Base-by-base conservation (phyloP, 2,888 invertebrate species). In the Leucoma salicis region DNA sequence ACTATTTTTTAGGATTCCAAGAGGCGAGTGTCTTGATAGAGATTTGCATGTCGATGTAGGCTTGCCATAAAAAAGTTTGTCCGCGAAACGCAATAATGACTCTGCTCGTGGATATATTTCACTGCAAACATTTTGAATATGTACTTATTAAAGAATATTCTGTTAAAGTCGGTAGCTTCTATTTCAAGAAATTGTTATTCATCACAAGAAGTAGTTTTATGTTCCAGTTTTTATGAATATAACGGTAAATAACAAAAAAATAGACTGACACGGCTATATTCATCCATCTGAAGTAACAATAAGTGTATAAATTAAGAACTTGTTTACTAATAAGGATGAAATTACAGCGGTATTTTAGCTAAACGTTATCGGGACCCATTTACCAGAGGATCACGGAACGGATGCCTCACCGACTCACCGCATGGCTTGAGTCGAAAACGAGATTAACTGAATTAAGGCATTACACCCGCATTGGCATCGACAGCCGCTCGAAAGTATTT, bases 401-500 rank as follows among this genome's bases (percentile, higher is more conserved):
- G 25, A 25, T 25, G n/a, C 25, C n/a, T 25, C 25, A 3, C 25
- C 25, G 59, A 67, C 50, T 46, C 42, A 74, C 74, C 73, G 61
- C 66, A 70, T 60, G 64, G 70, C 70, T 68, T 39, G 53, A 68
- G 61, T 64, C 66, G 70, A 74, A 74, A 74, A 73, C 69, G 67
- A 79, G 82, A 85, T 84, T 82, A 82, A 76, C 72, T 70, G 81
- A 80, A 82, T 83, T 81, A 82, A 81, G 79, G 78, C 75, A 81
- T 82, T 76, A 81, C 74, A 65, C 67, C 80, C 77, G 77, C 78
- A 78, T 78, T 78, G 74, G 60, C 70, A 63, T 63, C 64, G 70
- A 58, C 63, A 68, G 61, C 54, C 64, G 66, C 66, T 70, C 66
- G 58, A 57, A 71, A 72, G 76, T 78, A 85, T 86, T 85, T 85